phyloP scores from a whole-genome alignment of 2,113 vertebrate genomes.

The Neogale vison region DNA sequence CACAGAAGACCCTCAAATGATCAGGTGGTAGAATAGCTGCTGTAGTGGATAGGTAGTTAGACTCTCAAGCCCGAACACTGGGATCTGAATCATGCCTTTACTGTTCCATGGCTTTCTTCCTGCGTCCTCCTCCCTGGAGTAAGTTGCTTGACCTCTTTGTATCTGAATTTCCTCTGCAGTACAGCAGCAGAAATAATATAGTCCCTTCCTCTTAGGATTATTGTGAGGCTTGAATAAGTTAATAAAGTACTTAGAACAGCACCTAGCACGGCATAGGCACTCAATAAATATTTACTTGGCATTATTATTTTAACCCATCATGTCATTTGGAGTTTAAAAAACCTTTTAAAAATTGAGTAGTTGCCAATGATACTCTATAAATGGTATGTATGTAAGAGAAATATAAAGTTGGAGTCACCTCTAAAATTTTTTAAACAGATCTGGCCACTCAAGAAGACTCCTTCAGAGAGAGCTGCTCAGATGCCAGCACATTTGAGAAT shows the following conservation, averaged over 20 bases:
- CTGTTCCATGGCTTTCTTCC: not conserved
- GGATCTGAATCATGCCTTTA: not conserved
- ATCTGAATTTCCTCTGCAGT: not conserved
- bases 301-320: conserved; percentile 52
- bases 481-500: conserved; percentile 34
- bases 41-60: not conserved
- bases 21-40: not conserved
- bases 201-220: conserved; percentile 15
- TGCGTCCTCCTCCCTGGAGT: not conserved
- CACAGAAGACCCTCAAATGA: not conserved
- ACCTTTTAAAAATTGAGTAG: conserved; percentile 67
- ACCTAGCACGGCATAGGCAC: conserved; percentile 4
- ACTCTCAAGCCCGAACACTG: not conserved
- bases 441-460: conserved; percentile 41
- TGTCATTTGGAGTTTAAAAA: conserved; percentile 52
- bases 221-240: conserved; percentile 43
- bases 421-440: conserved; percentile 55
- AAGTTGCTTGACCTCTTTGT: not conserved
- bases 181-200: conserved; percentile 8
- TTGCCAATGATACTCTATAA: conserved; percentile 55
- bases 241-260: conserved; percentile 49
- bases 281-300: conserved; percentile 62
- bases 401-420: conserved; percentile 40
- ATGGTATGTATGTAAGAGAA: conserved; percentile 27
- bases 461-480: conserved; percentile 41